phyloP scores from a whole-genome alignment of 2,888 invertebrate species.

The Dicycla oo region DNA sequence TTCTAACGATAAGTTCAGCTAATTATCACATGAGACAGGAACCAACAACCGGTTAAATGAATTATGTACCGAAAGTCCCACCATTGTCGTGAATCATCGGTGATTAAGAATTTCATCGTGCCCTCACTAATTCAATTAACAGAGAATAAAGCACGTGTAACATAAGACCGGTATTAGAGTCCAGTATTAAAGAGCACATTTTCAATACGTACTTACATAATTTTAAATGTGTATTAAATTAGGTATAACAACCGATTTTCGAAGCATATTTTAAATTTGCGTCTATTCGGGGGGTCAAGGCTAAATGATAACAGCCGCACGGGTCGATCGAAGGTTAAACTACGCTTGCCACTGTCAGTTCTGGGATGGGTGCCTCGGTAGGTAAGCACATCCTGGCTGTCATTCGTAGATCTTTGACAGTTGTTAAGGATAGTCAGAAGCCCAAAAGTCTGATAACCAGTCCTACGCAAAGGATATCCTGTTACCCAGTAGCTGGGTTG shows the following conservation, averaged over 20 bases:
- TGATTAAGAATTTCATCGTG: constrained; percentile 41
- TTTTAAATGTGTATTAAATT: background rate
- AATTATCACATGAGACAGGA: constrained; percentile 5
- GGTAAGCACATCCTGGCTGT: background rate
- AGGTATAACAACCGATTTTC: background rate
- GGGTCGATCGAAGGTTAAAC: background rate
- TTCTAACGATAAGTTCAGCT: background rate
- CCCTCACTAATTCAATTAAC: constrained; percentile 37
- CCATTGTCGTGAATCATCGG: constrained; percentile 32
- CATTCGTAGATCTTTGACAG: background rate
- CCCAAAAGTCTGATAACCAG: background rate
- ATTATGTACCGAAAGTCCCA: constrained; percentile 27
- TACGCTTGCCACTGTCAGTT: background rate
- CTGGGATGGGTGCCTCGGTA: too few species aligned
- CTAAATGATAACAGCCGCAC: background rate
- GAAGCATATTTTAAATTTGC: background rate
- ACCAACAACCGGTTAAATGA: constrained; percentile 5
- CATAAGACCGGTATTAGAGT: background rate
- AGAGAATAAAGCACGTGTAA: constrained; percentile 10
- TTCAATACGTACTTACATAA: background rate
- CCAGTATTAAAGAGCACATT: background rate
- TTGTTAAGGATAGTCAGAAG: background rate
- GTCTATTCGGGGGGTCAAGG: background rate
- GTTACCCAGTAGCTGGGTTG: too few species aligned
- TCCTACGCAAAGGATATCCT: background rate